phyloP scores from a whole-genome alignment of 2,888 invertebrate genomes.

The Himalopsyche tibetana region DNA sequence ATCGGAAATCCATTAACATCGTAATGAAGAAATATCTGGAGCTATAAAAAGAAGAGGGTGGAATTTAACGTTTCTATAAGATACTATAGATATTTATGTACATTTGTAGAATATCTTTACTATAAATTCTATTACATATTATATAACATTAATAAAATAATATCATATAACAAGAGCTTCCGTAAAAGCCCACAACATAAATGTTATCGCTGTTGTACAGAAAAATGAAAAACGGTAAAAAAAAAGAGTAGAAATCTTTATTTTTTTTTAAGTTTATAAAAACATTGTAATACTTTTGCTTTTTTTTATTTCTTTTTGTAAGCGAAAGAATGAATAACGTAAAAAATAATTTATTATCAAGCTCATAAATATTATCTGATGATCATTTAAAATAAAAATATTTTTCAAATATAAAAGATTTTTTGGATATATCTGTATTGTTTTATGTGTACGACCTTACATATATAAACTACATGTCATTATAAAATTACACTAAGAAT shows the following conservation, averaged over 20 bases:
- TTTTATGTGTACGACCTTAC: background rate
- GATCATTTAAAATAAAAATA: no score
- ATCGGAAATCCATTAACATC: conserved; percentile 39
- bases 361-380: background rate
- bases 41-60: conserved; percentile 27
- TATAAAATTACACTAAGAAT: conserved; percentile 6
- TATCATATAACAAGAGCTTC: conserved; percentile 21
- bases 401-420: background rate
- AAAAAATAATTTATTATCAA: background rate
- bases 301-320: background rate
- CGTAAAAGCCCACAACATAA: conserved; percentile 31
- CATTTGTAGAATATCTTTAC: conserved; percentile 45
- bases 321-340: background rate
- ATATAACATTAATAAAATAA: conserved; percentile 31
- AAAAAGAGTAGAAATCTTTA: background rate
- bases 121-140: conserved; percentile 23
- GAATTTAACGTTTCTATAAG: conserved; percentile 26
- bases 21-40: conserved; percentile 36
- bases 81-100: conserved; percentile 45
- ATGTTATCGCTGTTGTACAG: conserved; percentile 38
- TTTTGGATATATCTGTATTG: background rate
- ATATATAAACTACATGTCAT: background rate
- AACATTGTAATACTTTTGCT: background rate
- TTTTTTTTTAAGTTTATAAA: background rate
- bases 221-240: background rate